Conservation (phyloP, 2,888 invertebrate genomes). For the Scaptomyza cyrtandrae region DNA sequence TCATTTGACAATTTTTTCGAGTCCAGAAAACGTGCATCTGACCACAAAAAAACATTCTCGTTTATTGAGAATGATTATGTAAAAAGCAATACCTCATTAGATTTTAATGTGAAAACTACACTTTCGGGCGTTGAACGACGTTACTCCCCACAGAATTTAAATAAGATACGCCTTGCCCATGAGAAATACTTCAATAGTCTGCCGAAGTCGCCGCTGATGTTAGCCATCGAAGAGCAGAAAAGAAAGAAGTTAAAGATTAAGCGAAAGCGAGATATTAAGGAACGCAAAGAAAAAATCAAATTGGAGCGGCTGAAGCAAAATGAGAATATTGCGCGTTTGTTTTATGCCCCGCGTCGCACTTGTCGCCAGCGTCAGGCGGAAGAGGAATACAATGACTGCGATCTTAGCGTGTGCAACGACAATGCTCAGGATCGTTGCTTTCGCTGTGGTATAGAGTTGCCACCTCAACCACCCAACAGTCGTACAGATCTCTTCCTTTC, state of each 20-base stretch:
- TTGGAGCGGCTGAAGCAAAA: not conserved
- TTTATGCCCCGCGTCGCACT: conserved; percentile 51
- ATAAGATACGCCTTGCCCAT: conserved; percentile 26
- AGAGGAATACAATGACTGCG: not conserved
- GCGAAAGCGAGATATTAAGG: not conserved
- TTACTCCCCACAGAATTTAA: conserved; percentile 37
- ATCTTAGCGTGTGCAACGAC: not conserved
- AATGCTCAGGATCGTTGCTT: conserved; percentile 29
- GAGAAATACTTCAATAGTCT: not conserved
- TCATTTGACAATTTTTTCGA: not conserved
- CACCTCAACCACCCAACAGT: not conserved
- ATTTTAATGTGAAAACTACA: not conserved
- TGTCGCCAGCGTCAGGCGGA: conserved; percentile 37
- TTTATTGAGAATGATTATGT: not conserved
- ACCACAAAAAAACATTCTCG: not conserved
- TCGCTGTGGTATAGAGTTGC: conserved; percentile 40
- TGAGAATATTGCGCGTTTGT: conserved; percentile 26
- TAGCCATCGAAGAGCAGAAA: not conserved
- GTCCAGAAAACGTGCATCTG: not conserved
- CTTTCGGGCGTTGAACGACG: not conserved
- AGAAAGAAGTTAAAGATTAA: not conserved
- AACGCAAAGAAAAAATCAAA: not conserved
- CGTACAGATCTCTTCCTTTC: conserved; percentile 19
- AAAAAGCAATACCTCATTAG: not conserved
- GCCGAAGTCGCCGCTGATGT: not conserved